Evolutionary conservation across 1,140 invertebrate genomes (phyloP), one percentile per base, ranked within the genome.

Genomic region (Drosophila truncata): DNA sequence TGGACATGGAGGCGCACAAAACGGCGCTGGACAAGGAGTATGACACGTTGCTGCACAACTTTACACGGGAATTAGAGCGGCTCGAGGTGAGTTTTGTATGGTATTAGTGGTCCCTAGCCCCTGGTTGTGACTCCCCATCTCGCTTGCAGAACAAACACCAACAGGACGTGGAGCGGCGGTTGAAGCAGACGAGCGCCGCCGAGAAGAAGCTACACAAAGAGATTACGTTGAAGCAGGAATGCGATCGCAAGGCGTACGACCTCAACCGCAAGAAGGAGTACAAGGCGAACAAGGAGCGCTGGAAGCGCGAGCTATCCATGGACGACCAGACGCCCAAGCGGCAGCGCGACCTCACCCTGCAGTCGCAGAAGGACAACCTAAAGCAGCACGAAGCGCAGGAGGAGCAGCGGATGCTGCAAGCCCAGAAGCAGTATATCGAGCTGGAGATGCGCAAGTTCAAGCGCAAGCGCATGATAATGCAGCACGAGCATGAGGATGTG

Each of bases 1-100:
- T 97, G 79, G 99, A 99, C 94, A 98, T 99, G 96, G 99, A 99
- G 91, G 96, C 96, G 88, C 98, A 99, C 93, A 99, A 99, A 93
- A 95, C 96, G 87, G 96, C 97, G 84, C 94, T 99, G 74, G 99
- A 99, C 92, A 98, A 98, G 92, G 99, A 99, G 93, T 99, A 99
- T 92, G 99, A 99, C 92, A 96, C 95, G 71, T 93, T 99, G 63
- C 94, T 99, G 80, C 96, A 97, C 90, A 97, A 97, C 82, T 98
- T 99, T 91, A 97, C 96, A 70, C 96, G 98, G 82, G 99, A 99
- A 91, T 94, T 99, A 60, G 98, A 99, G 91, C 97, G 97, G 84
- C 93, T 99, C 50, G 96, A 97, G 93, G 94, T 95, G 70, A 75
- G 79, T 74, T n/a, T 54, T 3, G 18, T n/a, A 16, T 31, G n/a